Percentiles rank a stretch among this genome's conserved stretches.
phyloP scores from a whole-genome alignment of 2,888 invertebrate species.

The Thera britannica region DNA sequence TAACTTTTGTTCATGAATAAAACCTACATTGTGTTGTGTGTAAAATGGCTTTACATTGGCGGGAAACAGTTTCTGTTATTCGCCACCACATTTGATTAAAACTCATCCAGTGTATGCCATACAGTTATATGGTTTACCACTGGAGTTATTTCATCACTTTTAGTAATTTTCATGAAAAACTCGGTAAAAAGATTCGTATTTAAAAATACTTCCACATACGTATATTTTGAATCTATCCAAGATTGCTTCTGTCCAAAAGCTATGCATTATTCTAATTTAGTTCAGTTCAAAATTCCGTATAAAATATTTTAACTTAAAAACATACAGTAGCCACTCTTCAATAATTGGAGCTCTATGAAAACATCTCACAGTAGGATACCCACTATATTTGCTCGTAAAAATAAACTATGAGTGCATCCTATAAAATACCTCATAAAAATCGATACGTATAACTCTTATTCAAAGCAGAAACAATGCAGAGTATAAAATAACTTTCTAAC shows the following conservation, averaged over 20 bases:
- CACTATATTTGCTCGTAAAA: conserved; percentile 39
- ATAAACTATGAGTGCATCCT: conserved; percentile 37
- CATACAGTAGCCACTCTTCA: conserved; percentile 14
- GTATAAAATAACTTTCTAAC: conserved; percentile 62
- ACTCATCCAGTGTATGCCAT: conserved; percentile 25
- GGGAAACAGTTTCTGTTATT: conserved; percentile 10
- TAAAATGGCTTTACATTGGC: background rate
- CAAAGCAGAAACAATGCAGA: conserved; percentile 63
- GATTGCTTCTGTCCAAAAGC: too few species aligned
- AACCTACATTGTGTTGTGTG: background rate
- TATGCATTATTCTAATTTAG: background rate
- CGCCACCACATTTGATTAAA: conserved; percentile 38
- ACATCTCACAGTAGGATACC: conserved; percentile 34
- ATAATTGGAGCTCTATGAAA: conserved; percentile 22
- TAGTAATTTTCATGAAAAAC: too few species aligned
- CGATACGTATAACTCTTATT: conserved; percentile 54
- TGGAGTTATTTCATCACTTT: too few species aligned
- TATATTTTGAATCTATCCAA: too few species aligned
- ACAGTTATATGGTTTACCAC: background rate
- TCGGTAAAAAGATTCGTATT: too few species aligned
- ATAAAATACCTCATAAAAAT: conserved; percentile 55
- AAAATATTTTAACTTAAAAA: background rate
- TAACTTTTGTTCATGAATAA: background rate
- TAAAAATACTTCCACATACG: too few species aligned
- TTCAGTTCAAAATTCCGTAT: background rate